These are phyloP conservation scores for Meiosimyza platycephala DNA, from an alignment of 2,888 invertebrate species.

Conservation along the genomic window DNA sequence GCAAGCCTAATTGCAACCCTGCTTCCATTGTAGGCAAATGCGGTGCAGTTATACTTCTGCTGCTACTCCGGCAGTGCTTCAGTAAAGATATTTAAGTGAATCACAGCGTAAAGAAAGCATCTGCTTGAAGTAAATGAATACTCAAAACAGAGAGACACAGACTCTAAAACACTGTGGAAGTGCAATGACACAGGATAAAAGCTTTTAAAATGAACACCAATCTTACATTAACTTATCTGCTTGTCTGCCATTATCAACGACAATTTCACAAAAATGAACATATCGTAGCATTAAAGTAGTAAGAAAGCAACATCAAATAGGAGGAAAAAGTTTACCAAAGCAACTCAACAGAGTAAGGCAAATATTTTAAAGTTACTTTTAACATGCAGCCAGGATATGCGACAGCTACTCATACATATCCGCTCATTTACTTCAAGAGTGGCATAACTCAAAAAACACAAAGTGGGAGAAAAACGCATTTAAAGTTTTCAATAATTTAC, in stretches of 20 bases:
- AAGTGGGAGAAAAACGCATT: too few species aligned
- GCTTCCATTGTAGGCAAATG: conserved; percentile 22
- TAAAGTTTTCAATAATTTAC: too few species aligned
- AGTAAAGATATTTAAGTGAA: conserved; percentile 17
- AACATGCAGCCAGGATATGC: too few species aligned
- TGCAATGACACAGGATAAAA: conserved; percentile 8
- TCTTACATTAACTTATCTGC: conserved; percentile 37
- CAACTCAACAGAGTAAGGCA: too few species aligned
- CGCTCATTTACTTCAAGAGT: too few species aligned
- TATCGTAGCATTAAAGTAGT: background rate
- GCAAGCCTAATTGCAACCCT: background rate
- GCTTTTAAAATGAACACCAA: conserved; percentile 38
- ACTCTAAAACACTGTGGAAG: background rate
- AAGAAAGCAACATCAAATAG: too few species aligned
- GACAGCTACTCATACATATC: too few species aligned
- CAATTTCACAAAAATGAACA: conserved; percentile 23
- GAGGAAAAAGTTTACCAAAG: too few species aligned
- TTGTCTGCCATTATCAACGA: conserved; percentile 36
- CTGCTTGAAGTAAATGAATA: background rate
- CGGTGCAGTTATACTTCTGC: background rate
- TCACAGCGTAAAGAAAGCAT: background rate
- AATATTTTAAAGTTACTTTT: too few species aligned
- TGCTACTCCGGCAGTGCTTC: background rate
- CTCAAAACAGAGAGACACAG: background rate
- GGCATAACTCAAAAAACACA: too few species aligned